Evolutionary conservation across 2,113 vertebrate species (phyloP), one percentile per base, ranked within the genome.

Genomic region (Marmota monax): DNA sequence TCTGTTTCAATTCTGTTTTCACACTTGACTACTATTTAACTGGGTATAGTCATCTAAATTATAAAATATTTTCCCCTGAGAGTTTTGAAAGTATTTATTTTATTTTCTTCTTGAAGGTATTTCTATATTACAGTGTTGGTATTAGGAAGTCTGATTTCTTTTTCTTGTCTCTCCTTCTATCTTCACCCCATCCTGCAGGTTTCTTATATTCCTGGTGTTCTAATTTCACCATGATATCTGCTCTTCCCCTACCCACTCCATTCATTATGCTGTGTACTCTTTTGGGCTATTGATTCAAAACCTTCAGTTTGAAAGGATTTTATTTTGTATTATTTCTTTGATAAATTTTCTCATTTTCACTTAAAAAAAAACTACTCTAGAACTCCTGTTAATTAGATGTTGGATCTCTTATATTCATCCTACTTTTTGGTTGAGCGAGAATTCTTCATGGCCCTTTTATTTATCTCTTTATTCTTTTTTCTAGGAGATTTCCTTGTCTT

Each of bases 241-340:
- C 10, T 48, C 22, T 61, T 73, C 58, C 4, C 29, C 6, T 9
- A 25, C 48, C 16, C 5, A 1, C 3, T 7, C 12, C 25, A 69
- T 92, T 96, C 20, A 18, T 61, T 84, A 67, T 79, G 23, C 58
- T 77, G 1, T 45, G 23, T 27, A 23, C n/a, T 90, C n/a, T 84
- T 25, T 80, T 94, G 48, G 63, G 34, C 42, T 34, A 65, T 86
- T 83, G 83, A 89, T 17, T 89, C 18, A 85, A 0, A 3, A 25
- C 90, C n/a, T 90, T 95, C 61, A 83, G 12, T 94, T 88, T 88
- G 72, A 74, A 70, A 37, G 69, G 25, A 76, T 84, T 88, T 84
- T 70, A 65, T 88, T 94, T 90, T 48, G 17, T 17, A 61, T 94
- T 96, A 56, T 79, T 95, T 88, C 48, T 84, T 94, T 77, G 58